Base-by-base conservation (phyloP, 2,113 vertebrate genomes). In the Boulengeromyrus knoepffleri region DNA sequence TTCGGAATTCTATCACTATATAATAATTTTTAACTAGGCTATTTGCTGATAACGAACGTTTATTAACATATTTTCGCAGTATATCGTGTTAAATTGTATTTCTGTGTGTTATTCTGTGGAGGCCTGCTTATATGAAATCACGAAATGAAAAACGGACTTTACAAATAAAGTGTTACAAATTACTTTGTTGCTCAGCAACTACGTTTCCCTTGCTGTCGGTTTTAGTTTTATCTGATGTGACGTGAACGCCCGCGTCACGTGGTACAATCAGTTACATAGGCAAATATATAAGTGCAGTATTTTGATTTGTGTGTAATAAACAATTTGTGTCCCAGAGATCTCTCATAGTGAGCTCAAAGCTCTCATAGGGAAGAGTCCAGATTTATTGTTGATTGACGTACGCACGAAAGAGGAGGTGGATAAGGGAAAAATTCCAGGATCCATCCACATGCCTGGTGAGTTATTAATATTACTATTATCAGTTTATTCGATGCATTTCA, bases 401-500 rank as follows among this genome's bases (percentile, higher is more conserved):
- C 94, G 96, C 13, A 89, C 85, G 21, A 90, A 95, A 89, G 94
- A 93, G 1, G 96, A 97, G 89, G 93, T 96, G 45, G 92, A 93
- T 3, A 91, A 84, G n/a, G 96, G 96, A 13, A 52, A 3, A 17
- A 96, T 97, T 70, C 92, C 93, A 27, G 93, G 94, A 85, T 94
- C 96, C 0, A 66, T 96, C 46, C 90, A 96, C 89, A 96, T 97
- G 47, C 96, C 96, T 90, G 27, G 96, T 96, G 47, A 94, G 88
- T 31, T 77, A 39, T 24, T 46, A 17, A 70, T 53, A 87, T 42
- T 31, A 70, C 62, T 70, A 31, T 70, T 70, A 31, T 31, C n/a
- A 2, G 31, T 70, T 12, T 70, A 70, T 70, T 70, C 3, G 0
- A 5, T 89, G 24, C 52, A 58, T 56, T 47, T 70, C 42, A 47